A percentile compares a stretch with the other conserved stretches of the same genome.
Conservation (phyloP, 2,888 invertebrate species). For the Cybosia mesomella region DNA sequence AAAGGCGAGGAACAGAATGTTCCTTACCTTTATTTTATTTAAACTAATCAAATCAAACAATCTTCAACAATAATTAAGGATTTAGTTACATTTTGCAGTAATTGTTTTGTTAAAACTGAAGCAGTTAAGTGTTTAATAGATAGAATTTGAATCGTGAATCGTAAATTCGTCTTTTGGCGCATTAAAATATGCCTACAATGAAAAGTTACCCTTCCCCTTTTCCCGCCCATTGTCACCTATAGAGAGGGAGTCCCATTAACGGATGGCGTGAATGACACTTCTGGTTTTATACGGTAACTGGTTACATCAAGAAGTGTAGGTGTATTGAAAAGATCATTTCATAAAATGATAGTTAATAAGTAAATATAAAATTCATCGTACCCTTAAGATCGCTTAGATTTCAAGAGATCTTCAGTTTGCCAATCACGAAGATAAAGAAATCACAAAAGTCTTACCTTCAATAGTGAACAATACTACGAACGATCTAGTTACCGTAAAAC, state of each 20-base stretch:
- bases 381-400: background rate
- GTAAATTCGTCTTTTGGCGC: too few species aligned
- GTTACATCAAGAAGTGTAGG: background rate
- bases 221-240: background rate
- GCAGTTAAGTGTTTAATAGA: too few species aligned
- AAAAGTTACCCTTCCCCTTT: background rate
- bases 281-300: background rate
- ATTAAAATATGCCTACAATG: background rate
- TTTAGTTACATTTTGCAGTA: too few species aligned
- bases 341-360: too few species aligned
- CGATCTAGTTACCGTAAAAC: slow-evolving; percentile 31
- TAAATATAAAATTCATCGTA: background rate
- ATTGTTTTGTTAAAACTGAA: too few species aligned
- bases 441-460: slow-evolving; percentile 4
- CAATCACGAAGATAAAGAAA: slow-evolving; percentile 1
- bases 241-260: background rate
- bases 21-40: too few species aligned
- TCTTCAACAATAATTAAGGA: too few species aligned
- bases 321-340: background rate
- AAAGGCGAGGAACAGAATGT: too few species aligned
- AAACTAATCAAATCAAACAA: too few species aligned
- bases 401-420: background rate
- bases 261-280: background rate
- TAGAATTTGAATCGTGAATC: too few species aligned
- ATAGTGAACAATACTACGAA: slow-evolving; percentile 25